Conservation (phyloP, 2,888 invertebrate species). For the Sisyra nigra region DNA sequence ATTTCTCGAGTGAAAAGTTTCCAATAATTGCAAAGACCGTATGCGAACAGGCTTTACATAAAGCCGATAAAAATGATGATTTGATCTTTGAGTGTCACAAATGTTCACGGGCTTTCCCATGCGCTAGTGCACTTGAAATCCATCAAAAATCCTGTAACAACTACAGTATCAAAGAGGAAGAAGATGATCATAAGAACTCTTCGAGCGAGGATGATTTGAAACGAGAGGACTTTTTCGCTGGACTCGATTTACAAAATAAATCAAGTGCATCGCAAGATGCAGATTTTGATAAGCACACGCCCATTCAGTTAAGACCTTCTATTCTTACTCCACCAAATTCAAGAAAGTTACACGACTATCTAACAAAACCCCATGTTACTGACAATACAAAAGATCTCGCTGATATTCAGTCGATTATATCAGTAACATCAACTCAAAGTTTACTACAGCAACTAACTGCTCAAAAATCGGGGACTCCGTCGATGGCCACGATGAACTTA, state of each 20-base stretch:
- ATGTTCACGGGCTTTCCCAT: slow-evolving; percentile 56
- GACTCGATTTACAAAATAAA: slow-evolving; percentile 59
- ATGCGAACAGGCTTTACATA: slow-evolving; percentile 50
- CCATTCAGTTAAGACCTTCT: neutral
- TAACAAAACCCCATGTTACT: slow-evolving; percentile 12
- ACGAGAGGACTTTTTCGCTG: slow-evolving; percentile 67
- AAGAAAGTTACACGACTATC: neutral
- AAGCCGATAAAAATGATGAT: slow-evolving; percentile 34
- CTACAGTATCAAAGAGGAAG: slow-evolving; percentile 12
- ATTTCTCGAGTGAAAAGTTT: slow-evolving; percentile 66
- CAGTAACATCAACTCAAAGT: slow-evolving; percentile 54
- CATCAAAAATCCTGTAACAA: slow-evolving; percentile 39
- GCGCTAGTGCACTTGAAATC: slow-evolving; percentile 46
- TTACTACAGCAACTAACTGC: slow-evolving; percentile 45
- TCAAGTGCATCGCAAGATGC: slow-evolving; percentile 26
- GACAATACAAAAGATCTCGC: slow-evolving; percentile 61
- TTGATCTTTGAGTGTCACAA: slow-evolving; percentile 52
- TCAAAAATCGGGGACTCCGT: slow-evolving; percentile 28
- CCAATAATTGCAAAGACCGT: slow-evolving; percentile 58
- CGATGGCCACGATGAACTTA: slow-evolving; percentile 27
- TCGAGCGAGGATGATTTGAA: slow-evolving; percentile 39
- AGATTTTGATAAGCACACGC: slow-evolving; percentile 3
- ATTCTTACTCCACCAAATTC: neutral
- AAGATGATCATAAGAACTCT: slow-evolving; percentile 11
- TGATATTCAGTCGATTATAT: slow-evolving; percentile 71